Conservation (phyloP, 2,797 vertebrate genomes). For the Hemibagrus guttatus region DNA sequence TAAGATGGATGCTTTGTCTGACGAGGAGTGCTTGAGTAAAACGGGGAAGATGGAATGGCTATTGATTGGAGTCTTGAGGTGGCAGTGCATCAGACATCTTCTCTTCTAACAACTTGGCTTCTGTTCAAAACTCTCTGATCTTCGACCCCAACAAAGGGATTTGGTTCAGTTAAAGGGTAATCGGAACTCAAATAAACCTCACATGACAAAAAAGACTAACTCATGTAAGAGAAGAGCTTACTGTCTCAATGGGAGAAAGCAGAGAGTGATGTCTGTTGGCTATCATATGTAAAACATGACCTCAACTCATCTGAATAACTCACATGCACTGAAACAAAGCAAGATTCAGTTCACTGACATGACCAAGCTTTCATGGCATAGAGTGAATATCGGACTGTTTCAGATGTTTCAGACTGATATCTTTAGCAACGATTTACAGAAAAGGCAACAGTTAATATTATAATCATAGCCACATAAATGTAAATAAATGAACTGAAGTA, state of each 20-base stretch:
- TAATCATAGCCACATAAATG: slow-evolving; percentile 19
- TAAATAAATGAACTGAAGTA: neutral
- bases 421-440: slow-evolving; percentile 21
- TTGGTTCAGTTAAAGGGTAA: slow-evolving; percentile 76
- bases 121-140: slow-evolving; percentile 74
- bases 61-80: slow-evolving; percentile 66
- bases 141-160: slow-evolving; percentile 70
- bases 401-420: slow-evolving; percentile 11
- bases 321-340: slow-evolving; percentile 25
- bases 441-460: slow-evolving; percentile 20
- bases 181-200: slow-evolving; percentile 76
- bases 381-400: slow-evolving; percentile 11
- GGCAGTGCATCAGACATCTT: slow-evolving; percentile 45
- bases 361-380: slow-evolving; percentile 24
- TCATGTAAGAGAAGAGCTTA: slow-evolving; percentile 65
- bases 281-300: slow-evolving; percentile 34
- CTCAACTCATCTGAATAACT: slow-evolving; percentile 35
- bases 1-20: slow-evolving; percentile 57
- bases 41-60: slow-evolving; percentile 57
- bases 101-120: slow-evolving; percentile 68
- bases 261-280: slow-evolving; percentile 37
- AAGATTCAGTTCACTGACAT: slow-evolving; percentile 25
- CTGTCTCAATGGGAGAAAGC: slow-evolving; percentile 63
- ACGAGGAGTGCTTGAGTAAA: slow-evolving; percentile 70
- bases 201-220: slow-evolving; percentile 72